Conservation (phyloP, 2,888 invertebrate species). For the Sympetrum striolatum region DNA sequence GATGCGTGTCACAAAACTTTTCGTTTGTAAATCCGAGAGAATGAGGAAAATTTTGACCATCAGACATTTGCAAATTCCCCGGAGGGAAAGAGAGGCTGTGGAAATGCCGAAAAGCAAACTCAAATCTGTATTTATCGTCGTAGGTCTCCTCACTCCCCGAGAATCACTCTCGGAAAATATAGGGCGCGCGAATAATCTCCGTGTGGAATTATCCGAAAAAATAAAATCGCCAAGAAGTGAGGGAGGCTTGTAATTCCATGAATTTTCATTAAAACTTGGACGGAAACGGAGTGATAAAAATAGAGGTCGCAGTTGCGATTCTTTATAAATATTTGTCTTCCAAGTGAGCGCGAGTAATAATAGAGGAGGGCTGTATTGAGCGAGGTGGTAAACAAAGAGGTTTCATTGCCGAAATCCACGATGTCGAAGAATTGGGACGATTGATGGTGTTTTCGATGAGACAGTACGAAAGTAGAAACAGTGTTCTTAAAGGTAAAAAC, state of each 20-base stretch:
- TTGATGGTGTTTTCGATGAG: no score
- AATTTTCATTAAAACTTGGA: conserved; percentile 29
- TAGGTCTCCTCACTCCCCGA: background rate
- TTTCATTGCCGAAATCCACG: no score
- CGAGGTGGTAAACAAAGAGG: no score
- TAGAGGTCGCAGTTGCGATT: background rate
- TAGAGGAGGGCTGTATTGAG: background rate
- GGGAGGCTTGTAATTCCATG: background rate
- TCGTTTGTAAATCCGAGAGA: background rate
- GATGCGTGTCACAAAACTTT: no score
- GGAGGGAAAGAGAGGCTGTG: background rate
- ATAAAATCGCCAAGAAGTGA: background rate
- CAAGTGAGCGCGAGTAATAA: background rate
- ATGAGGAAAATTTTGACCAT: background rate
- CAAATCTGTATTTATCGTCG: background rate
- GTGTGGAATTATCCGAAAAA: background rate
- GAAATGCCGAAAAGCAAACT: background rate
- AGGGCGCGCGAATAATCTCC: background rate
- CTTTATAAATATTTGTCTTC: background rate
- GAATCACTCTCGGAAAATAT: background rate
- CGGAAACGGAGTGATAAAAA: background rate
- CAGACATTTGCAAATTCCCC: background rate
- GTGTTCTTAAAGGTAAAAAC: no score
- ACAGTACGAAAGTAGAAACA: no score
- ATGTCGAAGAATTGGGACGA: no score